Percentiles rank a stretch among this genome's conserved stretches.
These are phyloP conservation scores for Aethes cnicana DNA, from an alignment of 2,888 invertebrate genomes.

Conservation along the genomic window DNA sequence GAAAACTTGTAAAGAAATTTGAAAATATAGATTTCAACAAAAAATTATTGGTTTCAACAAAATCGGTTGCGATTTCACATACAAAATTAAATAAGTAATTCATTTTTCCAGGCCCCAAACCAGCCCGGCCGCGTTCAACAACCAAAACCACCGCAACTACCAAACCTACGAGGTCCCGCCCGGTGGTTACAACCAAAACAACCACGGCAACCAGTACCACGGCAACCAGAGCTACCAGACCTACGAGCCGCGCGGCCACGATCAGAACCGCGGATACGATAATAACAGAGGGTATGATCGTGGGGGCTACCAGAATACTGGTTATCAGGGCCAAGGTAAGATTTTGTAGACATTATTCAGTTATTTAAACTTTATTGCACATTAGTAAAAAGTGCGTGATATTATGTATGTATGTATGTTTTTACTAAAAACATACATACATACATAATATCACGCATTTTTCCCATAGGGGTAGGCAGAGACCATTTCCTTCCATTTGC, in stretches of 20 bases:
- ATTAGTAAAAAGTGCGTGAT: too few relatives aligned
- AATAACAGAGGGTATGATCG: constrained; percentile 12
- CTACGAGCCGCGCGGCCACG: constrained; percentile 23
- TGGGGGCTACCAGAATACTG: constrained; percentile 2
- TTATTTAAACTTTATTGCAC: too few relatives aligned
- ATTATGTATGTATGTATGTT: too few relatives aligned
- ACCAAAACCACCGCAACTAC: constrained; percentile 35
- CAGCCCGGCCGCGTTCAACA: constrained; percentile 53
- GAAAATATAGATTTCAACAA: too few relatives aligned
- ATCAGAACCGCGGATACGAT: constrained; percentile 22
- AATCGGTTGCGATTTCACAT: too few relatives aligned
- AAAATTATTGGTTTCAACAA: too few relatives aligned
- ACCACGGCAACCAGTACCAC: constrained; percentile 33
- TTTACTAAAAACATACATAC: too few relatives aligned
- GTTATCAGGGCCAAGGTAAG: constrained; percentile 22
- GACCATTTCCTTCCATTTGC: too few relatives aligned
- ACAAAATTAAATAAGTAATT: background rate
- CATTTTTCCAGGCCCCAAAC: constrained; percentile 54
- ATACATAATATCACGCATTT: too few relatives aligned
- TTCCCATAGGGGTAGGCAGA: too few relatives aligned
- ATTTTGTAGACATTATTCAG: constrained; percentile 19
- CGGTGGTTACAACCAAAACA: constrained; percentile 35
- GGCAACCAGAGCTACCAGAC: constrained; percentile 14
- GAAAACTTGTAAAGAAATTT: too few relatives aligned
- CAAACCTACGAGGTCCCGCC: constrained; percentile 32